Evolutionary conservation across 1,140 invertebrate genomes (phyloP), one percentile per base, ranked within the genome.

Genomic region (Drosophila nigrodunni): DNA sequence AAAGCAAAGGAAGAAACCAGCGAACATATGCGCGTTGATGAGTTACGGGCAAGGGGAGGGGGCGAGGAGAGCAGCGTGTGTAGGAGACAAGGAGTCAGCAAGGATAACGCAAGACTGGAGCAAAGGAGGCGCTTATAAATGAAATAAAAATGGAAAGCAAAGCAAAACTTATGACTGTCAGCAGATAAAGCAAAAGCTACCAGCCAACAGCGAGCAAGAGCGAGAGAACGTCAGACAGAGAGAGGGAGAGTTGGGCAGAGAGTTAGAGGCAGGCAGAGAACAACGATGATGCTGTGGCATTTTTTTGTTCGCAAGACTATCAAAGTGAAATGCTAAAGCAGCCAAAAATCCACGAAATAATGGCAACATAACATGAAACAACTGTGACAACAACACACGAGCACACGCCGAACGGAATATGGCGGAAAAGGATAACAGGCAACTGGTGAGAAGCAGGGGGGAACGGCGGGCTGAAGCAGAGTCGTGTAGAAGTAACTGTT

Each of bases 281-380:
- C 65, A 50, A 49, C 7, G 43, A 61, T 25, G 52, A 70, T 52
- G 64, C 52, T 58, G 44, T 35, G 65, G 61, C 34, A 49, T 47
- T 59, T 62, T 41, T 47, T 34, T 50, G 52, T 37, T 46, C 21
- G 49, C 66, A 71, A 30, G 83, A 88, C 83, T 89, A 89, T 89
- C 85, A 89, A 89, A 89, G 85, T 89, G 85, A 89, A 89, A 89
- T 89, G 85, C 85, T 89, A 89, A 89, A 89, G 85, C 85, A 89
- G 80, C 85, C 83, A 87, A 85, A 89, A 89, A 89, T 89, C 85
- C 85, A 89, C 85, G 78, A 89, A 89, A 89, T 89, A 89, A 89
- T 89, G 85, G 85, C 80, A 80, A 89, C 80, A 85, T 79, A 89
- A 89, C 85, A 89, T 85, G 86, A 78, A 87, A 89, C 85, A 89